These are phyloP conservation scores for Muschampia plurimacula DNA, from an alignment of 2,888 invertebrate species.

Conservation along the genomic window DNA sequence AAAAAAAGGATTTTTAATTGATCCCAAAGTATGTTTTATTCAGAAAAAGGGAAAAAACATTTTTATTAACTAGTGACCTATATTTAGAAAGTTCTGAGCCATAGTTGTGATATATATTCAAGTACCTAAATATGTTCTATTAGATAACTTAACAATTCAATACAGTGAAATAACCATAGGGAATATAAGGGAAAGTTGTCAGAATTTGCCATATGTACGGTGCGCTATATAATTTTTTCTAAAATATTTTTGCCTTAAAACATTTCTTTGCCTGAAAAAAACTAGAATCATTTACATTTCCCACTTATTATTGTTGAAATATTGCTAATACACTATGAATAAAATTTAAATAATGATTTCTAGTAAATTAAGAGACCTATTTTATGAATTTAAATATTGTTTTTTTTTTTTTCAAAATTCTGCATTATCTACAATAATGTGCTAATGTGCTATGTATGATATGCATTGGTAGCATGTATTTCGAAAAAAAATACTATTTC, in stretches of 20 bases:
- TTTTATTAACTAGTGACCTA: slow-evolving; percentile 42
- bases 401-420: too few species aligned
- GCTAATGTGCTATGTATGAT: too few species aligned
- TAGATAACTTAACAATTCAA: neutral
- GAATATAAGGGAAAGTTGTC: neutral
- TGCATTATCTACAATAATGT: too few species aligned
- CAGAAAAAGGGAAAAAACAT: slow-evolving; percentile 20
- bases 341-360: too few species aligned
- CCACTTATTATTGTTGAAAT: neutral
- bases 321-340: too few species aligned
- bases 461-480: too few species aligned
- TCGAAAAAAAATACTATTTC: too few species aligned
- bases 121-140: neutral
- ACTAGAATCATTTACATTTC: too few species aligned
- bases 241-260: too few species aligned
- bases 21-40: slow-evolving; percentile 27
- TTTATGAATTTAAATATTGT: too few species aligned
- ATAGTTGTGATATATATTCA: neutral
- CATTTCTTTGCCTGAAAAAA: too few species aligned
- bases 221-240: neutral
- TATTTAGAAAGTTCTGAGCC: slow-evolving; percentile 27
- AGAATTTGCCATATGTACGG: neutral
- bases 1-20: slow-evolving; percentile 3
- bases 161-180: neutral
- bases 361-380: too few species aligned